A percentile compares a stretch with the other conserved stretches of the same genome.
phyloP scores from a whole-genome alignment of 2,797 vertebrate genomes.

The Crenichthys baileyi region DNA sequence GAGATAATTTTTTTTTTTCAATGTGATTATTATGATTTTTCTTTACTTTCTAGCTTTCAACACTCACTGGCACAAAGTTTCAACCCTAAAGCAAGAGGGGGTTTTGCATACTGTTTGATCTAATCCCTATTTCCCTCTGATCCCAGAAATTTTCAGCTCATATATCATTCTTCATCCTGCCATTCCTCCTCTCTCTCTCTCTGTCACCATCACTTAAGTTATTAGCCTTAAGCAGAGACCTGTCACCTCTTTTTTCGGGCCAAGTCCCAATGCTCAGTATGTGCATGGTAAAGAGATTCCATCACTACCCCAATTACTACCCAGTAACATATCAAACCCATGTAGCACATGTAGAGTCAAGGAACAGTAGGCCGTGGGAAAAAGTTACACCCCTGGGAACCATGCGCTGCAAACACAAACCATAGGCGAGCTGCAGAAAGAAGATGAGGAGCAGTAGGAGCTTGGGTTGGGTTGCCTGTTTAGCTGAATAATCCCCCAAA shows the following conservation, averaged over 20 bases:
- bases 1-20: neutral
- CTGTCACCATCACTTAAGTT: constrained; percentile 13
- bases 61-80: neutral
- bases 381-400: constrained; percentile 41
- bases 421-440: constrained; percentile 36
- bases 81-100: constrained; percentile 14
- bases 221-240: constrained; percentile 1
- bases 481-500: constrained; percentile 20
- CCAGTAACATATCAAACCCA: constrained; percentile 26
- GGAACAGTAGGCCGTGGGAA: constrained; percentile 18
- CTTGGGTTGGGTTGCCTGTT: constrained; percentile 15
- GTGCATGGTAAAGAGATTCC: neutral
- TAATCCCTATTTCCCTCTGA: constrained; percentile 19
- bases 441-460: constrained; percentile 54
- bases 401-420: constrained; percentile 53
- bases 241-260: neutral
- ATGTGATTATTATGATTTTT: constrained; percentile 17
- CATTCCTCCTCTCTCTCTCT: neutral
- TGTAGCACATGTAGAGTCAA: constrained; percentile 6
- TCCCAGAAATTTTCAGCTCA: constrained; percentile 16
- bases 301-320: constrained; percentile 35
- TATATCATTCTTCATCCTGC: neutral
- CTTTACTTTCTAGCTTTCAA: constrained; percentile 16
- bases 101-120: constrained; percentile 29
- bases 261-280: constrained; percentile 4